These are phyloP conservation scores for Sesamia nonagrioides DNA, from an alignment of 1,140 invertebrate genomes.

Conservation along the genomic window DNA sequence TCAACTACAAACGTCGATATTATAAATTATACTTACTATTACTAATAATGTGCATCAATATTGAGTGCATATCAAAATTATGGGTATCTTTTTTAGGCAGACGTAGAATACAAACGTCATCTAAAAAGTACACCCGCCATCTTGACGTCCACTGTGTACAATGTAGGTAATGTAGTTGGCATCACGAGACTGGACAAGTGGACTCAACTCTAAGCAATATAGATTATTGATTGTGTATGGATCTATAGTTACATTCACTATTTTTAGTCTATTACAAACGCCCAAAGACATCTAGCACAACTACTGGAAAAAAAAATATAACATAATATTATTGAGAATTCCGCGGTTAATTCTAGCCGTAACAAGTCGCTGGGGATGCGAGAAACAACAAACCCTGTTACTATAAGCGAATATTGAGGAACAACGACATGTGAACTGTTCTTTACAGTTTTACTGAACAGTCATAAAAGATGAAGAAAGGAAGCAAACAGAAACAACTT, in stretches of 20 bases:
- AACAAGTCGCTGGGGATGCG: background rate
- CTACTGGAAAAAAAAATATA: conserved; percentile 31
- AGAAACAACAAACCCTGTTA: conserved; percentile 25
- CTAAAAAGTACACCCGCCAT: conserved; percentile 9
- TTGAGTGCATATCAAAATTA: conserved; percentile 18
- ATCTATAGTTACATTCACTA: conserved; percentile 27
- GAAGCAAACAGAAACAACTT: background rate
- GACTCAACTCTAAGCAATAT: conserved; percentile 25
- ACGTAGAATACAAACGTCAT: background rate
- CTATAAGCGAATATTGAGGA: conserved; percentile 6
- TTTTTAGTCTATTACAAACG: conserved; percentile 10
- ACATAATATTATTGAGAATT: conserved; percentile 39
- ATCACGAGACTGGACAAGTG: conserved; percentile 34
- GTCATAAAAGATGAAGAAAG: background rate
- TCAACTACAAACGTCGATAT: conserved; percentile 61
- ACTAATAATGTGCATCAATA: conserved; percentile 52
- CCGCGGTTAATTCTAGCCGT: conserved; percentile 4
- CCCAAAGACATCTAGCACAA: conserved; percentile 33
- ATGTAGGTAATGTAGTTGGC: conserved; percentile 31
- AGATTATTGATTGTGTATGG: conserved; percentile 32
- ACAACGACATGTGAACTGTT: background rate
- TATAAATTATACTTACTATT: conserved; percentile 54
- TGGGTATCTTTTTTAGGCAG: conserved; percentile 1
- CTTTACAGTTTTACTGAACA: background rate
- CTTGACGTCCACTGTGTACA: conserved; percentile 1